These are phyloP conservation scores for Porites lutea DNA, from an alignment of 64 coral and sea anemone genomes.

Conservation along the genomic window DNA sequence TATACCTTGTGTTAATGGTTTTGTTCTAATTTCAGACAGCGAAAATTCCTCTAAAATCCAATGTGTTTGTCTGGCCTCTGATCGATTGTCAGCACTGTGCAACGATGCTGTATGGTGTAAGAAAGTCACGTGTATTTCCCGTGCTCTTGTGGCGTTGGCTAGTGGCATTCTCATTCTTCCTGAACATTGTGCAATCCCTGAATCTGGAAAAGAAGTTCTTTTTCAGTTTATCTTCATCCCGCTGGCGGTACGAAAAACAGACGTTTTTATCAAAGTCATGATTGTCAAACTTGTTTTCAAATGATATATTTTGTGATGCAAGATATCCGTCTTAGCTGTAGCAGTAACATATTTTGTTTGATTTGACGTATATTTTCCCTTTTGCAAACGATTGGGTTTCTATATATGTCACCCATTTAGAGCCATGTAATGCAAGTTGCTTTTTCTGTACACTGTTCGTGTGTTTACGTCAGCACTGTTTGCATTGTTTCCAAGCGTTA, in stretches of 20 bases:
- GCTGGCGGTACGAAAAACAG: constrained; percentile 65
- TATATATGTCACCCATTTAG: too few relatives aligned
- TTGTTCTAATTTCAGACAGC: constrained; percentile 20
- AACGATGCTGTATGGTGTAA: constrained; percentile 63
- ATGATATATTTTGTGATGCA: too few relatives aligned
- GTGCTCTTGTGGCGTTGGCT: constrained; percentile 68
- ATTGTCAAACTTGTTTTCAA: too few relatives aligned
- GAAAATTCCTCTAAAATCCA: constrained; percentile 53
- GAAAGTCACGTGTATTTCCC: constrained; percentile 63
- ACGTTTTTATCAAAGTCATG: not conserved
- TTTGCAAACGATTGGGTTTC: too few relatives aligned
- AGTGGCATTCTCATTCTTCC: constrained; percentile 67
- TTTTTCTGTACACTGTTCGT: not conserved
- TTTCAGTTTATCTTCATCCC: constrained; percentile 91
- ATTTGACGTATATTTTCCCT: too few relatives aligned
- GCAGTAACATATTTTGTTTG: too few relatives aligned
- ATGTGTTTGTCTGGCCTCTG: constrained; percentile 47
- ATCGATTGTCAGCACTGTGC: constrained; percentile 32
- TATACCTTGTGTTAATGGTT: not conserved
- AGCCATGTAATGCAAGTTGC: too few relatives aligned
- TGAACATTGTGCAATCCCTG: constrained; percentile 59
- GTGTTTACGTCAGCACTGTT: too few relatives aligned
- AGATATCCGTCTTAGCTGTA: too few relatives aligned
- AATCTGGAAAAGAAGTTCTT: constrained; percentile 46
- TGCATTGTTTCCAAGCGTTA: too few relatives aligned